These are phyloP conservation scores for Brotula barbata DNA, from an alignment of 2,797 vertebrate genomes.

Conservation along the genomic window DNA sequence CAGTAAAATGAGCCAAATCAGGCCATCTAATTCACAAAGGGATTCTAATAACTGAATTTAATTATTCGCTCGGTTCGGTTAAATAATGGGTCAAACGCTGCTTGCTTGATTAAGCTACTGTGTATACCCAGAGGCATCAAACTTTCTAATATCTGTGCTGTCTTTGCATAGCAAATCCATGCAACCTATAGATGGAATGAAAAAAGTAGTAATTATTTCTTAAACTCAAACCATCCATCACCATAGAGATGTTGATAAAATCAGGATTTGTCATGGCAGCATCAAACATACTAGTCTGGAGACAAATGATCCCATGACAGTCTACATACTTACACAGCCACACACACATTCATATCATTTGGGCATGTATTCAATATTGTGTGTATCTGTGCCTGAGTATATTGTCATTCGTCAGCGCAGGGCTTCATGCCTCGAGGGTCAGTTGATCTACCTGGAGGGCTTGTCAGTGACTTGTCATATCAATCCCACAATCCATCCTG, in stretches of 20 bases:
- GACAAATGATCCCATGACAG: too few species aligned
- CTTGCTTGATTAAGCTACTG: constrained; percentile 3
- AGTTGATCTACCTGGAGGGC: constrained; percentile 45
- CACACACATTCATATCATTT: too few species aligned
- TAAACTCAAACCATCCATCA: too few species aligned
- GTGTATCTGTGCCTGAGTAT: constrained; percentile 17
- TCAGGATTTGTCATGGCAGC: too few species aligned
- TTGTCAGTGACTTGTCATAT: constrained; percentile 47
- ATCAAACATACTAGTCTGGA: too few species aligned
- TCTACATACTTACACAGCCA: too few species aligned
- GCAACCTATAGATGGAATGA: too few species aligned
- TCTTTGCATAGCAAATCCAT: too few species aligned
- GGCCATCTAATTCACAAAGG: not conserved
- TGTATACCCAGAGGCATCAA: constrained; percentile 1
- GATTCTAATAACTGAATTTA: constrained; percentile 18
- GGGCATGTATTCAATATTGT: constrained; percentile 27
- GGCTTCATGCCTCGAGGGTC: constrained; percentile 15
- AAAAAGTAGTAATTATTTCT: too few species aligned
- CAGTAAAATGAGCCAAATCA: too few species aligned
- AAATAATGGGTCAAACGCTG: constrained; percentile 10
- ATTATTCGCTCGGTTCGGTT: too few species aligned
- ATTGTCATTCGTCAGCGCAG: constrained; percentile 32
- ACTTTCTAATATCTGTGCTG: not conserved
- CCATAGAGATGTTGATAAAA: too few species aligned
- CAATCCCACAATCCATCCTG: constrained; percentile 49